phyloP scores from a whole-genome alignment of 2,888 invertebrate species.

The Pegoplata infirma region DNA sequence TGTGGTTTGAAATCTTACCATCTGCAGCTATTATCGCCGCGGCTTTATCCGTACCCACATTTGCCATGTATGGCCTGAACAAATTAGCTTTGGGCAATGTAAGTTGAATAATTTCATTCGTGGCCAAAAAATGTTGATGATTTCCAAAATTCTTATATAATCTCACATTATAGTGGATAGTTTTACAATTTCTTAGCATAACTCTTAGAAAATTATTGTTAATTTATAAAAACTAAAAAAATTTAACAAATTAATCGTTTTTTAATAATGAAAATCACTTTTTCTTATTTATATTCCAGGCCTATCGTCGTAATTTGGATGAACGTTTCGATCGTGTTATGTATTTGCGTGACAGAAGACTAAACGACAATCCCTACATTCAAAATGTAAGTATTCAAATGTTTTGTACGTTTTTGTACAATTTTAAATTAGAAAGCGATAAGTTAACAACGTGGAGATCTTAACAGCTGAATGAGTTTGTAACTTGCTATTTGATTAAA shows the following conservation, averaged over 20 bases:
- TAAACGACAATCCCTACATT: slow-evolving; percentile 82
- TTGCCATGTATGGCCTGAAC: slow-evolving; percentile 82
- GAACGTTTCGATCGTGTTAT: slow-evolving; percentile 79
- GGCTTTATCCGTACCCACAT: slow-evolving; percentile 82
- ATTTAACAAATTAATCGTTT: not conserved
- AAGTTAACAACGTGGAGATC: no score
- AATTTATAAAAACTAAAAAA: not conserved
- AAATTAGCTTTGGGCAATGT: slow-evolving; percentile 82
- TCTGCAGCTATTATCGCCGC: slow-evolving; percentile 81
- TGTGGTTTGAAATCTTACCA: slow-evolving; percentile 88
- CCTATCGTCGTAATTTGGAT: slow-evolving; percentile 80
- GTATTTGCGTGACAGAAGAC: slow-evolving; percentile 82
- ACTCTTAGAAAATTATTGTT: not conserved
- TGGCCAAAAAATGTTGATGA: slow-evolving; percentile 11
- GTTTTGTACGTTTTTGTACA: slow-evolving; percentile 8
- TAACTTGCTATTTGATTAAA: no score
- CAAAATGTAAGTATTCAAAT: slow-evolving; percentile 79
- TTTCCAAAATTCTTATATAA: slow-evolving; percentile 73
- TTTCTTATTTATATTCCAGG: slow-evolving; percentile 74
- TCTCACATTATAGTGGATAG: slow-evolving; percentile 64
- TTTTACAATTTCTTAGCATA: slow-evolving; percentile 68
- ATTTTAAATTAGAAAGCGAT: not conserved
- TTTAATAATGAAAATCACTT: not conserved
- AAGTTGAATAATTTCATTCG: slow-evolving; percentile 75
- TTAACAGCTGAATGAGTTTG: no score